phyloP scores from a whole-genome alignment of 2,113 vertebrate species.

The Recurvirostra avosetta region DNA sequence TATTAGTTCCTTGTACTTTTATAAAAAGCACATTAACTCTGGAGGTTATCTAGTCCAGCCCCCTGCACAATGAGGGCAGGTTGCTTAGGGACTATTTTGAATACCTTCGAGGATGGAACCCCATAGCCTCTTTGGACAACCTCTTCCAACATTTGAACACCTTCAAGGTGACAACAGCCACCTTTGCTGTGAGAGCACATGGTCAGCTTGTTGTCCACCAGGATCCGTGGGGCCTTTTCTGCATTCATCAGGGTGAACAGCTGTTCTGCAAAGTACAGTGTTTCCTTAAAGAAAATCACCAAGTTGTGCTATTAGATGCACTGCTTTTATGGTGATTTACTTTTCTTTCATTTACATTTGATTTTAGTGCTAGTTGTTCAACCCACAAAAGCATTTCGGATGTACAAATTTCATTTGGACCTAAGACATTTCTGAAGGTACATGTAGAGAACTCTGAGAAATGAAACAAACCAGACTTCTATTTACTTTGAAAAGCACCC shows the following conservation, averaged over 20 bases:
- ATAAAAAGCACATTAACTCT: background rate
- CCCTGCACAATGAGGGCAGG: background rate
- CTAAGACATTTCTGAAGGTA: conserved; percentile 14
- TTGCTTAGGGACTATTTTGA: background rate
- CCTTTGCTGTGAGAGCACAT: background rate
- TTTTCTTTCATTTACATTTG: background rate
- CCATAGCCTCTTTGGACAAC: background rate
- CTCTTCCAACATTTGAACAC: background rate
- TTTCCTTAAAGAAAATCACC: conserved; percentile 38
- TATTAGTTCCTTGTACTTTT: conserved; percentile 35
- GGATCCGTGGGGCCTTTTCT: fast-evolving
- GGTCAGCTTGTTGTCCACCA: background rate
- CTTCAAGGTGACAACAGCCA: background rate
- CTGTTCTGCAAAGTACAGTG: background rate
- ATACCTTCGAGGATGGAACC: background rate
- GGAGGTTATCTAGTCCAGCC: background rate
- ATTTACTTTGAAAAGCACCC: conserved; percentile 61
- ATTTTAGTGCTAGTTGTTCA: background rate
- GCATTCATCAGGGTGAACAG: background rate
- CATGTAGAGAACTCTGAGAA: conserved; percentile 18
- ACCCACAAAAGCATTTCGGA: background rate
- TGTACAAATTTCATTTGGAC: background rate
- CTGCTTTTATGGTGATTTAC: background rate
- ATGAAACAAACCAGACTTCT: conserved; percentile 54
- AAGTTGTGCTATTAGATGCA: background rate